Base-by-base conservation (phyloP, 2,797 vertebrate genomes). In the Salarias fasciatus region DNA sequence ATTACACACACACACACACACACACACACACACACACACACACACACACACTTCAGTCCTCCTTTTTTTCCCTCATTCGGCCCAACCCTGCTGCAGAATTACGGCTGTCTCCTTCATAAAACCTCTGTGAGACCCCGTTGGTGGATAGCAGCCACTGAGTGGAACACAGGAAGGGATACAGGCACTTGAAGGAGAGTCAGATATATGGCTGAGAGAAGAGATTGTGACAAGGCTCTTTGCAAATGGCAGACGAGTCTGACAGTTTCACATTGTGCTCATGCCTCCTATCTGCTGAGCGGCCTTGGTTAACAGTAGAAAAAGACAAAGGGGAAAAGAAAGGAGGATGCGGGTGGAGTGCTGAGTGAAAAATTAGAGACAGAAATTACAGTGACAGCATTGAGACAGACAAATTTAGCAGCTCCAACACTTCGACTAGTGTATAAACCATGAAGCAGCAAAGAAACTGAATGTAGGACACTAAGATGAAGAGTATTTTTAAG, bases 221-320 rank as follows among this genome's bases (percentile, higher is more conserved):
- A 75, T 65, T 58, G 71, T 86, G 82, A 86, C 79, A 77, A 44
- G 69, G 44, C 73, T 56, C 46, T 76, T 63, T 69, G 59, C 69
- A 63, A 65, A 68, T 51, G 76, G 66, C 63, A 58, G 63, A 46
- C 62, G 54, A 41, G 45, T 57, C 45, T 79, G 76, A 63, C 68
- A 75, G 53, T 67, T 37, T 83, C 59, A 48, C 72, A 52, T 56
- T 56, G 72, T 57, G 68, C 47, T 61, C 14, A 33, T 59, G 11
- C 48, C 24, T 38, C 11, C 30, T 66, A 14, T 67, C 62, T 53
- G 13, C 53, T 36, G 15, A 59, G 45, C 9, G 50, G 64, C 63
- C 44, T 65, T 51, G 61, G 61, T 44, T 51, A 57, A 55, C 41
- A 40, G 41, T 7, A 18, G 52, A 47, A 56, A 41, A 30, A 49